Evolutionary conservation across 2,888 invertebrate genomes (phyloP), one percentile per base, ranked within the genome.

Genomic region (Sinhomidia bicolor): DNA sequence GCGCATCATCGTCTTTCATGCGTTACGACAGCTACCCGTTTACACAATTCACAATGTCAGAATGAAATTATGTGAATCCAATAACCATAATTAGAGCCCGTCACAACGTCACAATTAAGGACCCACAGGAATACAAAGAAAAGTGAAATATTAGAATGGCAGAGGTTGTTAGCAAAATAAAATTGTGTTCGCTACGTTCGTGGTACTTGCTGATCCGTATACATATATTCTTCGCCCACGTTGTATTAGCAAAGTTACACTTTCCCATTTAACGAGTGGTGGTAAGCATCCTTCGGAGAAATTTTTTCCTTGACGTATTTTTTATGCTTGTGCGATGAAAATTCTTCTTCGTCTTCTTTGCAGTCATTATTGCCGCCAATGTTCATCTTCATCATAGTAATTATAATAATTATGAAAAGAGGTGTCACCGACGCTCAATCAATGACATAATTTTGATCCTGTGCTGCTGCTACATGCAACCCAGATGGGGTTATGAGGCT

Each of bases 361-460:
- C n/a, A n/a, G n/a, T n/a, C n/a, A n/a, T n/a, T n/a, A n/a, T n/a
- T n/a, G n/a, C n/a, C n/a, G n/a, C n/a, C n/a, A n/a, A n/a, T 60
- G 23, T 60, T 29, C 2, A 26, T 29, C 29, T 60, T 26, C 57
- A 57, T 60, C 29, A 2, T 60, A 29, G 23, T 65, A 65, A 65
- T 65, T 65, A 65, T 65, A 65, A 36, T 36, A 17, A 65, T 65
- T 65, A 65, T 36, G 65, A 65, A 20, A 29, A 65, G 60, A 60
- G 65, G 65, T 65, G 65, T 65, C 65, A 65, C 41, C 71, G 44
- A 12, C 44, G n/a, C 71, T 71, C 65, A 65, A 26, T 60, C 60
- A 60, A 26, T 26, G 60, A 26, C 60, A 26, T 10, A 29, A 26
- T 4, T 65, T 65, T 65, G 65, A 65, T 36, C 5, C n/a, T n/a